A percentile compares a stretch with the other conserved stretches of the same genome.
Conservation (phyloP, 2,888 invertebrate species). For the Leptopilina myrica region DNA sequence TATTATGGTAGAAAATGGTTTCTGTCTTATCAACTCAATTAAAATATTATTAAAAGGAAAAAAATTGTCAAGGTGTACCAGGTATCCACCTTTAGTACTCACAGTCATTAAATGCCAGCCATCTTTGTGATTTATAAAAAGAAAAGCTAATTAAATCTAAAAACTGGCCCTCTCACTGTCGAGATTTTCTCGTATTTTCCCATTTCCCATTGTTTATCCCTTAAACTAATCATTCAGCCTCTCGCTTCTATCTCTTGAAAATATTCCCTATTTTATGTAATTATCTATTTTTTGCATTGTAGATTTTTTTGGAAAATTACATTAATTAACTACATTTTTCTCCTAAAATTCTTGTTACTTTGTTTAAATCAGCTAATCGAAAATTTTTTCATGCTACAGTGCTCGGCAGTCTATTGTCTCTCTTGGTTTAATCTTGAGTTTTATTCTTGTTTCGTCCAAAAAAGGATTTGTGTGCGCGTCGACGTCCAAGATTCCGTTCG, state of each 20-base stretch:
- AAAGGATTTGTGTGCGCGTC: conserved; percentile 24
- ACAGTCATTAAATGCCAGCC: conserved; percentile 36
- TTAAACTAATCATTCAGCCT: conserved; percentile 39
- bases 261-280: conserved; percentile 36
- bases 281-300: conserved; percentile 39
- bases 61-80: conserved; percentile 29
- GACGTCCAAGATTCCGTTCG: conserved; percentile 44
- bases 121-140: conserved; percentile 19
- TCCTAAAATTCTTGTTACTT: conserved; percentile 43
- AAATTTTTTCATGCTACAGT: conserved; percentile 70
- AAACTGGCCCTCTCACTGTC: conserved; percentile 38
- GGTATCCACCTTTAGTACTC: conserved; percentile 24
- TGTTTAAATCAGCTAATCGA: conserved; percentile 65
- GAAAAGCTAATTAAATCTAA: conserved; percentile 15
- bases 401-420: conserved; percentile 76
- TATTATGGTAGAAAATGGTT: background rate
- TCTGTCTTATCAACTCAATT: background rate
- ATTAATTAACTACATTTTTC: conserved; percentile 40
- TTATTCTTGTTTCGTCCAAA: conserved; percentile 19
- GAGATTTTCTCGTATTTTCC: conserved; percentile 26
- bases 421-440: conserved; percentile 69
- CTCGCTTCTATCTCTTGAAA: conserved; percentile 37
- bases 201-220: background rate
- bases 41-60: conserved; percentile 16
- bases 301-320: conserved; percentile 28